A percentile compares a stretch with the other conserved stretches of the same genome.
Evolutionary conservation across 2,797 vertebrate species (phyloP).

Genomic region (Mus caroli): DNA sequence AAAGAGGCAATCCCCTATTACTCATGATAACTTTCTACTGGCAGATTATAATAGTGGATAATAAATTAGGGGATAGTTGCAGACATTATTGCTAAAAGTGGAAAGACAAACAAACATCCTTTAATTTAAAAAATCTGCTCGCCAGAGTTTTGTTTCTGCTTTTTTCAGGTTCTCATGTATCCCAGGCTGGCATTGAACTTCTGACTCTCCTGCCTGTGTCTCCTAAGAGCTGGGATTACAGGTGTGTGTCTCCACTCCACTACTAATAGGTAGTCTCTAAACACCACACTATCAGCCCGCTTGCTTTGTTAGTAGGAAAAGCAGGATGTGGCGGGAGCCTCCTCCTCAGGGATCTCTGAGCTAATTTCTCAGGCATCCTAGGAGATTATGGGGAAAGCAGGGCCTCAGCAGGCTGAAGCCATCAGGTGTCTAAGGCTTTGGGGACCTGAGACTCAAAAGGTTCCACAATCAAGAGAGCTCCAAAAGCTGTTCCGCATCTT

Average conservation of each 20-base stretch:
- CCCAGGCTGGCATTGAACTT: background rate
- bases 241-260: background rate
- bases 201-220: background rate
- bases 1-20: conserved; percentile 56
- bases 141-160: background rate
- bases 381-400: conserved; percentile 72
- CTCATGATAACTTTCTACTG: conserved; percentile 50
- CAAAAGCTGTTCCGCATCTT: conserved; percentile 75
- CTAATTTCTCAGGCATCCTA: conserved; percentile 76
- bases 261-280: background rate
- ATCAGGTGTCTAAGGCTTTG: conserved; percentile 72
- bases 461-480: conserved; percentile 58
- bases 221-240: background rate
- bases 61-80: conserved; percentile 39
- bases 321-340: background rate
- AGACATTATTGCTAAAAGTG: conserved; percentile 44
- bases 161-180: background rate
- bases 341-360: conserved; percentile 67
- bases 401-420: conserved; percentile 70
- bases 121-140: background rate
- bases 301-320: conserved; percentile 64
- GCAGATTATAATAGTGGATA: conserved; percentile 32
- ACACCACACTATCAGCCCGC: background rate
- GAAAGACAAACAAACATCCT: conserved; percentile 38
- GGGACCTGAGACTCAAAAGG: conserved; percentile 77